Conservation (phyloP, 2,113 vertebrate species). For the Phyllostomus discolor region DNA sequence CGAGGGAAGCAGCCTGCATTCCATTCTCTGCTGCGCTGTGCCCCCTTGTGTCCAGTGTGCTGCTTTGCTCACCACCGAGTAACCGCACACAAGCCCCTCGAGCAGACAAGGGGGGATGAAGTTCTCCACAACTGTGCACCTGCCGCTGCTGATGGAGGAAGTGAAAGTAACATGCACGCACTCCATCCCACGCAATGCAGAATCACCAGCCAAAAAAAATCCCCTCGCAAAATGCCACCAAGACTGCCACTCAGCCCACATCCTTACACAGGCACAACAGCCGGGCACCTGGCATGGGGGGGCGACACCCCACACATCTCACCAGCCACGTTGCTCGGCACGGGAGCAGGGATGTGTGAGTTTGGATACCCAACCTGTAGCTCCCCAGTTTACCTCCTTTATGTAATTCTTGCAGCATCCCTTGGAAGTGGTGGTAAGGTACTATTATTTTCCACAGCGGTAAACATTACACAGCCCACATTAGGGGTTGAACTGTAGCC, state of each 20-base stretch:
- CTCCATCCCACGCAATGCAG: conserved; percentile 49
- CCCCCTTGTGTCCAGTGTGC: conserved; percentile 38
- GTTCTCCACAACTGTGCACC: conserved; percentile 61
- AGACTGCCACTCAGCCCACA: conserved; percentile 12
- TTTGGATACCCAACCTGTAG: fast-evolving
- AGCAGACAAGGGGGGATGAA: conserved; percentile 8
- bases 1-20: not conserved
- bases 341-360: not conserved
- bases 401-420: not conserved
- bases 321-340: not conserved
- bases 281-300: not conserved
- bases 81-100: conserved; percentile 32
- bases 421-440: not conserved
- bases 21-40: conserved; percentile 48
- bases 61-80: not conserved
- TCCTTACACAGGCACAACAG: not conserved
- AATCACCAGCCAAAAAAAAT: conserved; percentile 41
- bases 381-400: not conserved
- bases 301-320: not conserved
- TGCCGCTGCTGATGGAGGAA: conserved; percentile 62
- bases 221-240: conserved; percentile 51
- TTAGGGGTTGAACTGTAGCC: not conserved
- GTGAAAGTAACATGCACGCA: conserved; percentile 41
- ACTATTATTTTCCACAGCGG: not conserved
- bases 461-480: not conserved